These are phyloP conservation scores for Zele albiditarsus DNA, from an alignment of 2,888 invertebrate species.

Conservation along the genomic window DNA sequence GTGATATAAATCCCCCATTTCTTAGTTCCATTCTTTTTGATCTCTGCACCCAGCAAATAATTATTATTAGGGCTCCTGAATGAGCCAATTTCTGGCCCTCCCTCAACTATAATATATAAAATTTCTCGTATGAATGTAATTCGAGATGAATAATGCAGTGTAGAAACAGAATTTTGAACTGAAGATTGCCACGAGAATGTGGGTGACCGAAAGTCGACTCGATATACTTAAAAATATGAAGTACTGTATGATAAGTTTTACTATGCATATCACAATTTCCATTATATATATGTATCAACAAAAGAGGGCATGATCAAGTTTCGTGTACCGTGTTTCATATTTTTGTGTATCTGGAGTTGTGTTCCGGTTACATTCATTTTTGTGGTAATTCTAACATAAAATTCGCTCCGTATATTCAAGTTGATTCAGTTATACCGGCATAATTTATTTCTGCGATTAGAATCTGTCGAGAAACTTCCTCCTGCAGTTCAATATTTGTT, in stretches of 20 bases:
- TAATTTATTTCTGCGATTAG: conserved; percentile 74
- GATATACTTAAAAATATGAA: too few species aligned
- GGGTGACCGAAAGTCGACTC: not conserved
- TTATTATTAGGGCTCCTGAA: conserved; percentile 49
- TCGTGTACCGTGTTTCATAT: too few species aligned
- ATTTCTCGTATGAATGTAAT: not conserved
- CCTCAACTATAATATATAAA: conserved; percentile 40
- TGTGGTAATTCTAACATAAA: too few species aligned
- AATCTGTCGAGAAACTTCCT: conserved; percentile 73
- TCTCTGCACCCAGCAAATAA: conserved; percentile 50
- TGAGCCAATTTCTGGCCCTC: conserved; percentile 39
- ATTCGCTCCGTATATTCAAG: too few species aligned
- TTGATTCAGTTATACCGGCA: conserved; percentile 63
- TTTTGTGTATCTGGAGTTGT: too few species aligned
- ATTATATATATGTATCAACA: too few species aligned
- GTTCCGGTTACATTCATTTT: too few species aligned
- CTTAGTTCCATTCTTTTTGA: conserved; percentile 33
- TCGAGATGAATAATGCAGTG: too few species aligned
- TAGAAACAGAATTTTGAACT: not conserved
- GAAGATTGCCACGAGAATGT: not conserved
- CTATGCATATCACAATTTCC: too few species aligned
- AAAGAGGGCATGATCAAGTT: too few species aligned
- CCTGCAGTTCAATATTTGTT: conserved; percentile 72
- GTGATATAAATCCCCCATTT: conserved; percentile 61
- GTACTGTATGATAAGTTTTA: too few species aligned